Evolutionary conservation across 2,113 vertebrate species (phyloP).

Genomic region (Toxostoma redivivum): DNA sequence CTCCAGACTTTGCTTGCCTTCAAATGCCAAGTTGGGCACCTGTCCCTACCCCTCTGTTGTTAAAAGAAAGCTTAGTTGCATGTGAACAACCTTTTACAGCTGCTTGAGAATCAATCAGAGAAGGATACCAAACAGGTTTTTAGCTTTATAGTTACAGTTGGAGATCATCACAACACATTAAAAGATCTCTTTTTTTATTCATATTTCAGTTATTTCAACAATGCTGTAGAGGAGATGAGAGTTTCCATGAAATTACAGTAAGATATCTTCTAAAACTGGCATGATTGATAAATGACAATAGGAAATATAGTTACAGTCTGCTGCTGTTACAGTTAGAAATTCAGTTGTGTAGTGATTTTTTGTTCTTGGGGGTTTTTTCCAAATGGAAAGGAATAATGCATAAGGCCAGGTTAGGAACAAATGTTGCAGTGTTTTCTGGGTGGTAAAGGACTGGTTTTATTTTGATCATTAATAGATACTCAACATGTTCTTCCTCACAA

Average conservation of each 20-base stretch:
- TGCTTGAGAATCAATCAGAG: neutral
- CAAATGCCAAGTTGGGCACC: neutral
- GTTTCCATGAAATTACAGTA: neutral
- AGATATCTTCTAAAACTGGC: neutral
- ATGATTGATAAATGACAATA: neutral
- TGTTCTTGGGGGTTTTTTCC: neutral
- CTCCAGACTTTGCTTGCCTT: neutral
- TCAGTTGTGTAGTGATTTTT: neutral
- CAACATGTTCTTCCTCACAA: accelerated
- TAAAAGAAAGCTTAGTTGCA: neutral
- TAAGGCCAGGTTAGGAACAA: neutral
- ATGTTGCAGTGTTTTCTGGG: neutral
- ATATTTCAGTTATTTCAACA: neutral
- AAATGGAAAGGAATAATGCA: neutral
- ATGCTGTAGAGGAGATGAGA: neutral
- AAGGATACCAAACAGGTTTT: neutral
- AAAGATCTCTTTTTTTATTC: neutral
- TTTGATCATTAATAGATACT: neutral
- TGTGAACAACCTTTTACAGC: neutral
- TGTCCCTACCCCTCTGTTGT: neutral
- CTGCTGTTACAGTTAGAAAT: neutral
- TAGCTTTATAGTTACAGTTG: neutral
- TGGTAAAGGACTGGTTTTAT: neutral
- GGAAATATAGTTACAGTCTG: neutral
- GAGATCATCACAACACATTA: neutral